A percentile compares a stretch with the other conserved stretches of the same genome.
These are phyloP conservation scores for Aptenodytes patagonicus DNA, from an alignment of 2,113 vertebrate species.

Conservation along the genomic window DNA sequence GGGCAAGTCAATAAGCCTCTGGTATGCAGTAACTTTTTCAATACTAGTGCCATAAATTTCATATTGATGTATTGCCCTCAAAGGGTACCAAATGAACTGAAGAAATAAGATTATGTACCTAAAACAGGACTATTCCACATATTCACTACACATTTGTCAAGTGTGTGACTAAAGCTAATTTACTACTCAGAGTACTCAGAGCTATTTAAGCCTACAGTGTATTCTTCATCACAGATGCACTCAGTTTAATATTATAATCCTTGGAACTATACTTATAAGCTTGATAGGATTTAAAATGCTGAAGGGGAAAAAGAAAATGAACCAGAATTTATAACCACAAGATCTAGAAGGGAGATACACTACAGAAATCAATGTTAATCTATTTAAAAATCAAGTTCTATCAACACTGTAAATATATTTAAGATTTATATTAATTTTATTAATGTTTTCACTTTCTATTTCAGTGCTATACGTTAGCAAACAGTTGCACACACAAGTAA, in stretches of 20 bases:
- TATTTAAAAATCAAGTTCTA: background rate
- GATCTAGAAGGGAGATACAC: background rate
- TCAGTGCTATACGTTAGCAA: background rate
- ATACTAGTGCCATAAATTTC: background rate
- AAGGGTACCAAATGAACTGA: background rate
- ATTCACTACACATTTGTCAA: background rate
- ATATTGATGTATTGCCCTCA: background rate
- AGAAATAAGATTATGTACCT: background rate
- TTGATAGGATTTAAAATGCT: background rate
- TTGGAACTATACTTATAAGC: background rate
- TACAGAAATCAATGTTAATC: background rate
- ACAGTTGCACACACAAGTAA: background rate
- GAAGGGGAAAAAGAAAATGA: background rate
- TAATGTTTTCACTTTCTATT: background rate
- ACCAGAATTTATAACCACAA: background rate
- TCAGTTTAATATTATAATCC: background rate
- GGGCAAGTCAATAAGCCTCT: background rate
- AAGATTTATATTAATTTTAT: background rate
- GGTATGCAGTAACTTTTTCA: background rate
- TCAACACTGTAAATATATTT: background rate
- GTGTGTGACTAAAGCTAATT: background rate
- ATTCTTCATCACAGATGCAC: background rate
- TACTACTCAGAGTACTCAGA: background rate
- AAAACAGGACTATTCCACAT: background rate
- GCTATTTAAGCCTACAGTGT: background rate